Percentiles rank a stretch among this genome's conserved stretches.
Evolutionary conservation across 1,140 invertebrate genomes (phyloP).

Genomic region (Chrysoperla carnea): DNA sequence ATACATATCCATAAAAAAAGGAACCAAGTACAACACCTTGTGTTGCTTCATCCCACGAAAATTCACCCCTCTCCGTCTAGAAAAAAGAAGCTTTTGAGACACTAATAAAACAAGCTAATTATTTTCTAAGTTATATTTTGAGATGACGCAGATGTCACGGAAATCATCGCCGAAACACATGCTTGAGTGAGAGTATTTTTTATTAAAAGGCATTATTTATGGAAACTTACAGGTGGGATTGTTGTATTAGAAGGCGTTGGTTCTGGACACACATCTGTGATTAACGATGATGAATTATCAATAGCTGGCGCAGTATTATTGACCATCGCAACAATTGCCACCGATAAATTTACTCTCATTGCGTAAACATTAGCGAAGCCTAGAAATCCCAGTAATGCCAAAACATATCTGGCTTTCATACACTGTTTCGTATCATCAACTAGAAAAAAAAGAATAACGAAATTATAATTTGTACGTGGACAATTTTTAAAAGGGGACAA

Average conservation of each 20-base stretch:
- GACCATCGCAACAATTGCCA: constrained; percentile 88
- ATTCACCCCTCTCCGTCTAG: constrained; percentile 44
- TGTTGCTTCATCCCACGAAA: constrained; percentile 56
- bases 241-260: constrained; percentile 28
- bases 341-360: constrained; percentile 81
- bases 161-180: not conserved
- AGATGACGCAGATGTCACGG: no score
- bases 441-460: constrained; percentile 16
- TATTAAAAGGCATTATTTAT: no score
- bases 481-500: no score
- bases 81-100: constrained; percentile 8
- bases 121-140: constrained; percentile 3
- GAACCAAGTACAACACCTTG: constrained; percentile 68
- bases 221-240: constrained; percentile 31
- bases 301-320: constrained; percentile 50
- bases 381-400: constrained; percentile 63
- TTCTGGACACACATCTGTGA: constrained; percentile 40
- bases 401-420: constrained; percentile 50
- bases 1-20: constrained; percentile 75
- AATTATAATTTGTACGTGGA: no score
- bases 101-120: constrained; percentile 7
- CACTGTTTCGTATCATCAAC: constrained; percentile 41
- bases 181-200: not conserved
- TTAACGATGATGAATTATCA: constrained; percentile 27
- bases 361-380: constrained; percentile 75